Conservation (phyloP, 37 sponge, comb jelly and placozoan genomes). For the Amphimedon queenslandica region DNA sequence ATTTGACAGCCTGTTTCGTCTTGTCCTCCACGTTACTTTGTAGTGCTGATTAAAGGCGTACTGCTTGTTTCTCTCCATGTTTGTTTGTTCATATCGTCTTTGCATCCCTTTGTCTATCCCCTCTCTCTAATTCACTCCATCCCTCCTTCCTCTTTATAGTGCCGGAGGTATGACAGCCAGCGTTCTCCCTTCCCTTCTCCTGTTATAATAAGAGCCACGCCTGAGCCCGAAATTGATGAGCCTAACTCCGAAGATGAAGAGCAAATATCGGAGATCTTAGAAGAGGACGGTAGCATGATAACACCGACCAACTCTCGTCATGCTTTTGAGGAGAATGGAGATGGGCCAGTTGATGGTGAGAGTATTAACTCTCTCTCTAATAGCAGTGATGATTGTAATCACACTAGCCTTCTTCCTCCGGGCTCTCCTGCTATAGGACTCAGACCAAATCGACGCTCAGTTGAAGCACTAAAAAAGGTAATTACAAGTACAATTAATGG, state of each 20-base stretch:
- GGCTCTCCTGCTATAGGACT: background rate
- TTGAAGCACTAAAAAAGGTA: constrained; percentile 43
- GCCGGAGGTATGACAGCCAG: background rate
- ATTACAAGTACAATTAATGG: background rate
- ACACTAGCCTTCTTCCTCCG: background rate
- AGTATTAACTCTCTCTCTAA: background rate
- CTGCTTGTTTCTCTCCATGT: too few relatives aligned
- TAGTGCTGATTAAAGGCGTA: too few relatives aligned
- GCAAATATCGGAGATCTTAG: background rate
- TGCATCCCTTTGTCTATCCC: too few relatives aligned
- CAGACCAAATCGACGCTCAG: constrained; percentile 33
- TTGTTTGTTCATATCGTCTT: too few relatives aligned
- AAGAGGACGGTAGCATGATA: background rate
- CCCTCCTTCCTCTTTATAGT: too few relatives aligned
- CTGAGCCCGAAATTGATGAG: too few relatives aligned
- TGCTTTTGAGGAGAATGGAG: background rate
- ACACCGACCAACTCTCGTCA: background rate
- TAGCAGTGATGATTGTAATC: background rate
- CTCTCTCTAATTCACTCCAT: too few relatives aligned
- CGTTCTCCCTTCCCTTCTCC: constrained; percentile 5
- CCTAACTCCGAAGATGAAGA: background rate
- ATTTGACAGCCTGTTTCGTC: too few relatives aligned
- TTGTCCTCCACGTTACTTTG: too few relatives aligned
- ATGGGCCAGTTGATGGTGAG: background rate
- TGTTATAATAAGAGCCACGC: background rate